Percentiles rank a stretch among this genome's conserved stretches.
These are phyloP conservation scores for Pammene fasciana DNA, from an alignment of 2,888 invertebrate species.

Conservation along the genomic window DNA sequence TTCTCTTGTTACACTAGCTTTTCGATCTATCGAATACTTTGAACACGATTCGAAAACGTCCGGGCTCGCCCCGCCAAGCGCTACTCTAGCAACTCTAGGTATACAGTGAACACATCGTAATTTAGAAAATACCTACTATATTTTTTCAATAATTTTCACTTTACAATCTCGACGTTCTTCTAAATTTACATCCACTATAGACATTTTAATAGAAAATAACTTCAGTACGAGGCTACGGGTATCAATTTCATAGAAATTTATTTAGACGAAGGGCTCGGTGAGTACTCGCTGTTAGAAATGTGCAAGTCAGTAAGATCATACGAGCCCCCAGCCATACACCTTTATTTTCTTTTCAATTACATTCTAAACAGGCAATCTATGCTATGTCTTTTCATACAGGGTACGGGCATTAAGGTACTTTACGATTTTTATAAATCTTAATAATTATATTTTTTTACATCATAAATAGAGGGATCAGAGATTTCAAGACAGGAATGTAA, in stretches of 20 bases:
- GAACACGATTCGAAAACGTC: conserved; percentile 67
- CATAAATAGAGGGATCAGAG: conserved; percentile 22
- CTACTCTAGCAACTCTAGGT: conserved; percentile 75
- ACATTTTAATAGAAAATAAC: conserved; percentile 33
- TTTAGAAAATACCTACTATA: conserved; percentile 56
- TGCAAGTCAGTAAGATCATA: background rate
- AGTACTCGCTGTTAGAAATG: background rate
- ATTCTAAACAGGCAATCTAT: conserved; percentile 30
- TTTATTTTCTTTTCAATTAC: conserved; percentile 14
- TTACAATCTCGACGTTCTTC: conserved; percentile 32
- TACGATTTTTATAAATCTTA: conserved; percentile 45
- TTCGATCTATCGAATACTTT: conserved; percentile 48
- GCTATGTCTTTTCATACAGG: conserved; percentile 26
- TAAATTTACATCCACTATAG: conserved; percentile 26
- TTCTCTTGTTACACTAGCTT: conserved; percentile 34
- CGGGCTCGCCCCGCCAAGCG: conserved; percentile 51
- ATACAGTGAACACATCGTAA: conserved; percentile 77
- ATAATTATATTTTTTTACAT: conserved; percentile 35
- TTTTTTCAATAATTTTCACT: conserved; percentile 23
- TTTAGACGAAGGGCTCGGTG: conserved; percentile 14
- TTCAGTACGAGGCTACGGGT: conserved; percentile 32
- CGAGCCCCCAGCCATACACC: conserved; percentile 10
- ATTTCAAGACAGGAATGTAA: conserved; percentile 38
- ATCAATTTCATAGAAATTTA: conserved; percentile 34
- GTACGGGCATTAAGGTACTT: conserved; percentile 29